Evolutionary conservation across 2,113 vertebrate species (phyloP), one percentile per base, ranked within the genome.

Genomic region (Terrapene triunguis): DNA sequence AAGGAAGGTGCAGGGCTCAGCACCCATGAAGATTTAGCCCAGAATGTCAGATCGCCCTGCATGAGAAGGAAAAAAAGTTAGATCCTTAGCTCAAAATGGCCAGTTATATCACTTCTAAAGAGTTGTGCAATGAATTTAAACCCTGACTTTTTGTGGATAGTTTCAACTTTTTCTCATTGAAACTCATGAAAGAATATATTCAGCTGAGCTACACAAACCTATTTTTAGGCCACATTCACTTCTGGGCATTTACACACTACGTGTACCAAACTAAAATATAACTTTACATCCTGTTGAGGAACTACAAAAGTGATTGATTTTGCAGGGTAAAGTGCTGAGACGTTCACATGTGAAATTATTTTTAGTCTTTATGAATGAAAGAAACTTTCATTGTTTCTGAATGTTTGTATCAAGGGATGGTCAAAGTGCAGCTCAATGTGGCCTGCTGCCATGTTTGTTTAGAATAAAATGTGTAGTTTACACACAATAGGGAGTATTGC

Each of bases 291-390:
- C 38, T 14, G 74, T 50, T 7, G 44, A 74, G 35, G 72, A 85
- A 72, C 42, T 29, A 91, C 29, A 88, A 38, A 72, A 79, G 0
- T 1, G 12, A 25, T n/a, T 38, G n/a, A 62, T 6, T 8, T 14
- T 14, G n/a, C n/a, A 65, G 27, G 55, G 32, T 14, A 17, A 80
- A 89, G 62, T 0, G 0, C 53, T 82, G 17, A 38, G 29, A 74
- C 55, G 53, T 38, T 92, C 57, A 42, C 1, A 2, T 1, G 14
- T 35, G 35, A 85, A 7, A 87, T 54, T 25, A 82, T 8, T 47
- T 62, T 6, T 2, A 35, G 6, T 5, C 22, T 47, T 24, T 74
- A 6, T 3, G 25, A 5, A 35, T 47, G 14, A 7, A 80, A 47
- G 32, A 90, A 89, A 5, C 6, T 32, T 89, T 48, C 13, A 12